Evolutionary conservation across 1,140 invertebrate genomes (phyloP).

Genomic region (Drosophila kepulauana): DNA sequence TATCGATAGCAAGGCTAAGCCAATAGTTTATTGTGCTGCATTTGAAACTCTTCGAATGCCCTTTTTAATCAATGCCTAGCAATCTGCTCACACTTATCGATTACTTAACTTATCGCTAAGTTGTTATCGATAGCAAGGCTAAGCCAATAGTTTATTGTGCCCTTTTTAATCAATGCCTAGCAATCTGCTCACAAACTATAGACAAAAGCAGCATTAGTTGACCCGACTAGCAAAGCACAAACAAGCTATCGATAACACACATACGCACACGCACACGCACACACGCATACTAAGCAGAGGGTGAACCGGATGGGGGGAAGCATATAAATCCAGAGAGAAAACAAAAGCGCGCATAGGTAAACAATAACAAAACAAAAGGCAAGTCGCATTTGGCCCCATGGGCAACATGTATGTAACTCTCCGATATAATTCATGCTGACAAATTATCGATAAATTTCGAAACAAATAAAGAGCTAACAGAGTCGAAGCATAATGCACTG

Average conservation of each 20-base stretch:
- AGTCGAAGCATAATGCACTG: conserved; percentile 37
- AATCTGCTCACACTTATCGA: too few species aligned
- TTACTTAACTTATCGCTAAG: too few species aligned
- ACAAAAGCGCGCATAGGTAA: neutral
- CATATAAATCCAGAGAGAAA: neutral
- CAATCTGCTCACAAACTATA: neutral
- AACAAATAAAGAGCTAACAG: conserved; percentile 46
- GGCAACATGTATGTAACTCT: conserved; percentile 28
- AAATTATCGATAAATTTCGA: conserved; percentile 69
- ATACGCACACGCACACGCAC: neutral
- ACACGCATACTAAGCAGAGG: neutral
- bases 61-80: too few species aligned
- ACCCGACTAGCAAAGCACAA: neutral
- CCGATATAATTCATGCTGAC: conserved; percentile 59
- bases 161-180: too few species aligned
- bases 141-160: too few species aligned
- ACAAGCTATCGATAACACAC: conserved; percentile 19
- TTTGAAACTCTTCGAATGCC: too few species aligned
- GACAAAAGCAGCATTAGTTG: neutral
- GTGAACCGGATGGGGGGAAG: neutral
- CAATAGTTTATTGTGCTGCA: too few species aligned
- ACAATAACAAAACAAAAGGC: conserved; percentile 15
- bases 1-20: too few species aligned
- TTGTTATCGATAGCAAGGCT: too few species aligned
- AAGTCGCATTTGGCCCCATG: conserved; percentile 23